Evolutionary conservation across 92 coral and sea anemone genomes (phyloP), one percentile per base, ranked within the genome.

Genomic region (Pocillopora grandis): DNA sequence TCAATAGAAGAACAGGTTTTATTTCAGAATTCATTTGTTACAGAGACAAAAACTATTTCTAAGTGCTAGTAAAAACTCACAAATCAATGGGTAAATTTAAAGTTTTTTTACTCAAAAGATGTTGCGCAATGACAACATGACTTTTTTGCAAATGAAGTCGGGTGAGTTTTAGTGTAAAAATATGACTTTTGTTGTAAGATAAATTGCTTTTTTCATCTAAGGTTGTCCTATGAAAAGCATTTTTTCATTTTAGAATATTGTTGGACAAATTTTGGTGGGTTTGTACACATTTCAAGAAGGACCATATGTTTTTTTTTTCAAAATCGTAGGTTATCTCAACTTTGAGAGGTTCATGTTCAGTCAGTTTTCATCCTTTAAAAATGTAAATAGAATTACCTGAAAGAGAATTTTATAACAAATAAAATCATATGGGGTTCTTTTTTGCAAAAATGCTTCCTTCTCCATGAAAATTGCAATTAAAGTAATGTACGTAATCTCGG

Each of bases 381-480:
- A 61, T 73, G 77, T 27, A 73, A 73, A 73, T 73, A 73, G 62
- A 7, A 73, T 52, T 52, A 52, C 52, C 52, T 73, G 77, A 73
- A 73, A 61, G 64, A 73, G 20, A 73, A 73, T 73, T 73, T 73
- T 52, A 52, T 52, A 52, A 52, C 10, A 62, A 73, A 52, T 73
- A 49, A 73, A 73, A 52, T 73, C 52, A 73, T 23, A 48, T 52
- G 19, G 18, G 77, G 77, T 73, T 73, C 62, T 58, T 13, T 73
- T 73, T 10, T 73, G 20, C 77, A 56, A 73, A 73, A 73, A 73
- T 73, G 77, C 77, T n/a, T 73, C 59, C 77, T 49, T 73, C 62
- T 49, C 19, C 56, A 15, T 73, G 62, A 73, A 73, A 73, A 49
- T 42, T 73, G 77, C 62, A 73, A 57, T 73, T 73, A 73, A 73